phyloP scores from a whole-genome alignment of 2,113 vertebrate genomes.

The Struthio camelus region DNA sequence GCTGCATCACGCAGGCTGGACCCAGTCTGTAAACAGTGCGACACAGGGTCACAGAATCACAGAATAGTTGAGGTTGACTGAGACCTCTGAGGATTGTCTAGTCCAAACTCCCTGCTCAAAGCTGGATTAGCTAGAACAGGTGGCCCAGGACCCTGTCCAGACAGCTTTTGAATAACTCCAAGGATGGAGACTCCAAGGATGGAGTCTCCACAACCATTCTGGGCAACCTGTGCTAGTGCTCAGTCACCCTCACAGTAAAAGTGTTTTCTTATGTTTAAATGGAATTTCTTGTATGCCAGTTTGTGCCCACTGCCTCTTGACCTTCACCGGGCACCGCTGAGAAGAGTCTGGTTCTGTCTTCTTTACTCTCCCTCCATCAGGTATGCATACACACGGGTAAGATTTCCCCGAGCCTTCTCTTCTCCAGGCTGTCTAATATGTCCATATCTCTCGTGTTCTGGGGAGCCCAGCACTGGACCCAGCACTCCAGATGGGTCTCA shows the following conservation, averaged over 20 bases:
- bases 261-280: not conserved
- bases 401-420: not conserved
- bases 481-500: no score
- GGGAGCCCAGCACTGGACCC: not conserved
- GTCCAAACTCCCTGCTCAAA: not conserved
- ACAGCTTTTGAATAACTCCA: not conserved
- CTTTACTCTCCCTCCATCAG: not conserved
- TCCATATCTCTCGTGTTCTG: not conserved
- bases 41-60: not conserved
- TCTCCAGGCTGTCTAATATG: not conserved
- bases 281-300: not conserved
- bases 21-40: not conserved
- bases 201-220: not conserved
- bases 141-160: not conserved
- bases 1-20: rapidly evolving
- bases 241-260: not conserved
- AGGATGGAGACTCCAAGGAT: not conserved
- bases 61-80: not conserved
- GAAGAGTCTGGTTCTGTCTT: not conserved
- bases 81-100: not conserved
- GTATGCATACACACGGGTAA: not conserved
- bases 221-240: not conserved
- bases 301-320: not conserved
- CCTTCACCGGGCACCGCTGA: not conserved
- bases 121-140: not conserved